A percentile compares a stretch with the other conserved stretches of the same genome.
These are phyloP conservation scores for Ianthella basta DNA, from an alignment of 37 sponge, comb jelly and placozoan genomes.

Conservation along the genomic window DNA sequence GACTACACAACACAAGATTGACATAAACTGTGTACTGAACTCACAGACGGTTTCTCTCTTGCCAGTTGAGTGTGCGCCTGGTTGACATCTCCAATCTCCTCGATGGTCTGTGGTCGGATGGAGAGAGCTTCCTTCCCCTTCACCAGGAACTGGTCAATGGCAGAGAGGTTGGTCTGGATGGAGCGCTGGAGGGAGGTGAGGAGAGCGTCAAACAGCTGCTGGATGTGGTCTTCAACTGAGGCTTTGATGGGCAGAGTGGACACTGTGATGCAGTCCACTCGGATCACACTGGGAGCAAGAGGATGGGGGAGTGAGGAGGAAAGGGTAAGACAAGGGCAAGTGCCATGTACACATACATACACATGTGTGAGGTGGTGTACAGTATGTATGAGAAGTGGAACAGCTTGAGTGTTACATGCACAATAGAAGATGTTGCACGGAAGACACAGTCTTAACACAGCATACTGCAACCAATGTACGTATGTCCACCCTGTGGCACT, in stretches of 20 bases:
- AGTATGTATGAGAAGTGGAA: too few relatives aligned
- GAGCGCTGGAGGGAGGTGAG: constrained; percentile 76
- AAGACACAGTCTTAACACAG: too few relatives aligned
- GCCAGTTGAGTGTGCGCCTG: constrained; percentile 69
- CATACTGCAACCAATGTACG: too few relatives aligned
- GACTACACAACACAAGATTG: too few relatives aligned
- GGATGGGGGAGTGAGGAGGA: background rate
- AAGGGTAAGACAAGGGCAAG: background rate
- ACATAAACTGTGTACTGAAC: too few relatives aligned
- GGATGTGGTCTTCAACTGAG: constrained; percentile 95
- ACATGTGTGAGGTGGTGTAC: background rate
- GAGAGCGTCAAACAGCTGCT: constrained; percentile 91
- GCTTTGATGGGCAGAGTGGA: constrained; percentile 93
- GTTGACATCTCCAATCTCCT: constrained; percentile 94
- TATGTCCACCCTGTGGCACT: too few relatives aligned
- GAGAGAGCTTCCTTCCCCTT: constrained; percentile 80
- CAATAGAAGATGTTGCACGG: too few relatives aligned
- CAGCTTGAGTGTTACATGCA: too few relatives aligned
- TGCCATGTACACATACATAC: background rate
- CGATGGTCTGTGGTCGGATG: constrained; percentile 88
- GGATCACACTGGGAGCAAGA: constrained; percentile 64
- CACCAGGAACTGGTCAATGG: constrained; percentile 82
- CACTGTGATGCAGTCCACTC: constrained; percentile 93
- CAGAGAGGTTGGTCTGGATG: constrained; percentile 50
- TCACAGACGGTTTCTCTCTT: constrained; percentile 67